A percentile compares a stretch with the other conserved stretches of the same genome.
Evolutionary conservation across 2,113 vertebrate genomes (phyloP).

Genomic region (Ellobius talpinus): DNA sequence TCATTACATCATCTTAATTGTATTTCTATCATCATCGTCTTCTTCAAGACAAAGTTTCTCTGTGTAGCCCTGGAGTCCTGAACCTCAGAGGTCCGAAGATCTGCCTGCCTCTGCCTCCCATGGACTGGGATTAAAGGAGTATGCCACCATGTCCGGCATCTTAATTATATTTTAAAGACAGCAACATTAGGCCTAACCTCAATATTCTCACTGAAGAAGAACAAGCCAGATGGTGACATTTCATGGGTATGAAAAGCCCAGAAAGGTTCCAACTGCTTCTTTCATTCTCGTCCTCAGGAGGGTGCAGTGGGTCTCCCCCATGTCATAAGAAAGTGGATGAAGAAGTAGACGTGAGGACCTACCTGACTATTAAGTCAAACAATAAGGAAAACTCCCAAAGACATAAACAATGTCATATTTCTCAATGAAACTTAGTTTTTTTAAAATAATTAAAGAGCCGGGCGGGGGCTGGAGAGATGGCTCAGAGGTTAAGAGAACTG

Average conservation of each 20-base stretch:
- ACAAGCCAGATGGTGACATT: neutral
- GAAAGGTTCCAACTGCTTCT: neutral
- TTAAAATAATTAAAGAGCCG: no score
- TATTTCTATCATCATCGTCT: neutral
- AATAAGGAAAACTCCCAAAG: slow-evolving; percentile 8
- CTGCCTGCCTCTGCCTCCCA: neutral
- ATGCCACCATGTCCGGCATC: neutral
- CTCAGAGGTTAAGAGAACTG: no score
- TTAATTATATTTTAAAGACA: neutral
- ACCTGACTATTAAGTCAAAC: neutral
- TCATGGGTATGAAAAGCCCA: neutral
- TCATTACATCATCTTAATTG: neutral
- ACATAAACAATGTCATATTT: neutral
- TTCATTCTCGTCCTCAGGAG: neutral
- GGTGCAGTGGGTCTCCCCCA: neutral
- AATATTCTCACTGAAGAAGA: slow-evolving; percentile 26
- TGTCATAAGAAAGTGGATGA: neutral
- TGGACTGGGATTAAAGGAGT: neutral
- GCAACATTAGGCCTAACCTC: neutral
- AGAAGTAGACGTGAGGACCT: neutral
- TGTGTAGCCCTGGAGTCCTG: neutral
- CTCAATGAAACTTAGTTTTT: neutral
- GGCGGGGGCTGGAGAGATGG: no score
- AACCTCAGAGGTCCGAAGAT: neutral
- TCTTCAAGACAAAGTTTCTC: neutral